phyloP scores from a whole-genome alignment of 2,113 vertebrate species.

The Pelmatolapia mariae region DNA sequence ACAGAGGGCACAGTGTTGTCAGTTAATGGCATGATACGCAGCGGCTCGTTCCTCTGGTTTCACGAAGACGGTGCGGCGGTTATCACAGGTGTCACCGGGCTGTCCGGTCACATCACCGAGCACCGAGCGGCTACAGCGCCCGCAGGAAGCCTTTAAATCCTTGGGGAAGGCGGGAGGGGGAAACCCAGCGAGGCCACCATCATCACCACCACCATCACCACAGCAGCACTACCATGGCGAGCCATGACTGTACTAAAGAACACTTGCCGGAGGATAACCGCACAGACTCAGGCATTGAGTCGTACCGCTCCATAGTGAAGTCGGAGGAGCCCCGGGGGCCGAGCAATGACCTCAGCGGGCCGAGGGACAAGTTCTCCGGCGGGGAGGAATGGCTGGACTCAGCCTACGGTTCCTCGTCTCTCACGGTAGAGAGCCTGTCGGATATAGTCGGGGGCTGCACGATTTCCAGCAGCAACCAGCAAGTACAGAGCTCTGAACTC shows the following conservation, averaged over 20 bases:
- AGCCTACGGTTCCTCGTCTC: conserved; percentile 69
- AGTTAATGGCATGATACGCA: conserved; percentile 65
- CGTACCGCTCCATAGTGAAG: conserved; percentile 54
- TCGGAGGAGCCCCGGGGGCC: conserved; percentile 52
- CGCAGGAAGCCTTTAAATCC: background rate
- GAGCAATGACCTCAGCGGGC: conserved; percentile 24
- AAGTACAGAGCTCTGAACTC: background rate
- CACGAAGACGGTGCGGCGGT: conserved; percentile 48
- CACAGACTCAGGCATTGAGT: conserved; percentile 70
- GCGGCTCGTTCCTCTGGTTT: conserved; percentile 41
- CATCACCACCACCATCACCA: background rate
- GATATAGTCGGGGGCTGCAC: conserved; percentile 52
- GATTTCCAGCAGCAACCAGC: conserved; percentile 16
- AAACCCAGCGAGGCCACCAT: background rate
- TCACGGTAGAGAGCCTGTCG: conserved; percentile 65
- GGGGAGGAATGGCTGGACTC: conserved; percentile 74
- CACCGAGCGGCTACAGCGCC: conserved; percentile 8
- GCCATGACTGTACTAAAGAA: conserved; percentile 51
- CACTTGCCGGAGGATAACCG: conserved; percentile 62
- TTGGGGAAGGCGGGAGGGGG: background rate
- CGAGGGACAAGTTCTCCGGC: conserved; percentile 56
- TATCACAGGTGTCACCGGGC: conserved; percentile 24
- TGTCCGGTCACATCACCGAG: conserved; percentile 9
- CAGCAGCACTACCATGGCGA: conserved; percentile 54
- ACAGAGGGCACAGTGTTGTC: background rate